These are phyloP conservation scores for Atlantisia rogersi DNA, from an alignment of 2,113 vertebrate genomes.

Conservation along the genomic window DNA sequence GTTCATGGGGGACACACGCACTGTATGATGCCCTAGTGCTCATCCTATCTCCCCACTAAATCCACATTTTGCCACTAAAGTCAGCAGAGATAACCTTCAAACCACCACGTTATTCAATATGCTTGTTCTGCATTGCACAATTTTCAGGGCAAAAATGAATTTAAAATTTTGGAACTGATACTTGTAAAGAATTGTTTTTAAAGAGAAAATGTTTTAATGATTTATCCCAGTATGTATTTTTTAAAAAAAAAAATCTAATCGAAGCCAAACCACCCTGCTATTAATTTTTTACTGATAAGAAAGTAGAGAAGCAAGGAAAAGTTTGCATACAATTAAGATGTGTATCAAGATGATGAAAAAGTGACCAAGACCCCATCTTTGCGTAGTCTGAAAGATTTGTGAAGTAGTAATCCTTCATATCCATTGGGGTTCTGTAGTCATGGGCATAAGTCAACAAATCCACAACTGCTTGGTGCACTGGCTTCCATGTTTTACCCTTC, in stretches of 20 bases:
- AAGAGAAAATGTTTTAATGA: neutral
- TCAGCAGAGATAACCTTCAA: neutral
- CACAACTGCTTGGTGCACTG: neutral
- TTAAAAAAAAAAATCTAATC: neutral
- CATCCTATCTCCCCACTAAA: neutral
- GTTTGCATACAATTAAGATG: neutral
- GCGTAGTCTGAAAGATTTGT: neutral
- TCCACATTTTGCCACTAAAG: neutral
- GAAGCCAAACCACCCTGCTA: neutral
- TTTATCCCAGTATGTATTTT: neutral
- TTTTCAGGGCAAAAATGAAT: neutral
- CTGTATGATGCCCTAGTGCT: fast-evolving
- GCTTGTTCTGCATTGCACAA: neutral
- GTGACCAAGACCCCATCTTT: neutral
- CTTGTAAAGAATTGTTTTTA: neutral
- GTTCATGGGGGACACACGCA: neutral
- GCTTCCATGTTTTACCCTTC: neutral
- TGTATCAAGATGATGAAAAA: neutral
- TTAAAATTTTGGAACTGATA: neutral
- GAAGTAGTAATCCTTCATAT: neutral
- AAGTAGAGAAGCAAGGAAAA: neutral
- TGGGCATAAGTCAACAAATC: neutral
- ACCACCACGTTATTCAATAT: neutral
- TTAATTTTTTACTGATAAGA: neutral
- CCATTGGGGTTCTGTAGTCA: neutral